phyloP scores from a whole-genome alignment of 2,113 vertebrate species.

The Rhynchopsitta pachyrhyncha region DNA sequence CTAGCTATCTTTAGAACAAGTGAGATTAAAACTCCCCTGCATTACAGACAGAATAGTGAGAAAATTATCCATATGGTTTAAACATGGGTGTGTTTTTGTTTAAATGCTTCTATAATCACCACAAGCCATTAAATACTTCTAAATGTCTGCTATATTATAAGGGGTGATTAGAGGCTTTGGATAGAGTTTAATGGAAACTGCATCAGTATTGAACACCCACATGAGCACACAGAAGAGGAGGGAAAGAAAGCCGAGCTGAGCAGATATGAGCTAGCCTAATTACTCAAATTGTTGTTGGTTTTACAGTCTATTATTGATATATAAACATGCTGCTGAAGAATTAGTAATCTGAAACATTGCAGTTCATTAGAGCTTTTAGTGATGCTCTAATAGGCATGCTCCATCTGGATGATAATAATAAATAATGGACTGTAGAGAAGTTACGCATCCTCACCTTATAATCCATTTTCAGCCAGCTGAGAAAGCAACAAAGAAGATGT shows the following conservation, averaged over 20 bases:
- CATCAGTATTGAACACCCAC: background rate
- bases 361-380: constrained; percentile 36
- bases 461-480: constrained; percentile 41
- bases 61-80: background rate
- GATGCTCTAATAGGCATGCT: background rate
- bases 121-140: background rate
- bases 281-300: constrained; percentile 26
- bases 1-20: background rate
- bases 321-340: constrained; percentile 28
- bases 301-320: constrained; percentile 11
- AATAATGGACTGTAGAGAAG: constrained; percentile 20
- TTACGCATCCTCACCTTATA: constrained; percentile 27
- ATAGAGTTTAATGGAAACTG: background rate
- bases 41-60: background rate
- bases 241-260: background rate
- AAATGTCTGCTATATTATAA: background rate
- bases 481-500: background rate
- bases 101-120: background rate
- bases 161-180: background rate
- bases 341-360: background rate
- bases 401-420: constrained; percentile 44
- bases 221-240: background rate
- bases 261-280: constrained; percentile 40
- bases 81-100: background rate
- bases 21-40: background rate